Percentiles rank a stretch among this genome's conserved stretches.
phyloP scores from a whole-genome alignment of 1,140 invertebrate genomes.

The Dendroctonus valens region DNA sequence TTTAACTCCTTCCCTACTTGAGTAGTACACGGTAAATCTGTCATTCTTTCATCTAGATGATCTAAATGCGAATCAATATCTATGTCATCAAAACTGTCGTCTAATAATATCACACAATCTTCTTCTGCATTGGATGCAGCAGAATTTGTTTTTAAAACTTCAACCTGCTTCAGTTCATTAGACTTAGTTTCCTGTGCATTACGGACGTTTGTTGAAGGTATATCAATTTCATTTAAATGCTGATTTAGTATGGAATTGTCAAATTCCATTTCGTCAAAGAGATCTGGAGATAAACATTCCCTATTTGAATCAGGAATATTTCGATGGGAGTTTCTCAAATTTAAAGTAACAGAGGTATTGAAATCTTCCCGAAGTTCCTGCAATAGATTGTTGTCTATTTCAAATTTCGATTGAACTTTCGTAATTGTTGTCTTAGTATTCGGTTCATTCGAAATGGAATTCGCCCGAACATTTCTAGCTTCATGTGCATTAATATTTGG shows the following conservation, averaged over 20 bases:
- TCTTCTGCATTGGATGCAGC: not conserved
- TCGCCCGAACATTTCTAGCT: slow-evolving; percentile 4
- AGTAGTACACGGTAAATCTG: slow-evolving; percentile 20
- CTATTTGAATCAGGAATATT: not conserved
- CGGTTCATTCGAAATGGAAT: not conserved
- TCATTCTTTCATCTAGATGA: slow-evolving; percentile 34
- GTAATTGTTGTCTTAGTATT: not conserved
- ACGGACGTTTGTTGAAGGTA: no score
- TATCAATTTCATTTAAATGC: slow-evolving; percentile 24
- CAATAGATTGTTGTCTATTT: slow-evolving; percentile 19
- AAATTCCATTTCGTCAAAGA: slow-evolving; percentile 38
- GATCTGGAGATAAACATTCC: slow-evolving; percentile 33
- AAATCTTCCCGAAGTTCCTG: slow-evolving; percentile 23
- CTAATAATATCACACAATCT: slow-evolving; percentile 9
- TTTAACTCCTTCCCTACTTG: slow-evolving; percentile 14
- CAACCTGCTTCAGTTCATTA: not conserved
- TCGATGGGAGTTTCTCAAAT: not conserved
- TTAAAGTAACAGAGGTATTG: not conserved
- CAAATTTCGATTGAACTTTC: slow-evolving; percentile 23
- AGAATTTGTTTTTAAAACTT: not conserved
- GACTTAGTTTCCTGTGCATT: not conserved
- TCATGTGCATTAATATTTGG: not conserved
- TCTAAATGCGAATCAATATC: slow-evolving; percentile 41
- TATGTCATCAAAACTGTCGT: slow-evolving; percentile 36
- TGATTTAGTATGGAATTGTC: slow-evolving; percentile 29